A percentile compares a stretch with the other conserved stretches of the same genome.
phyloP scores from a whole-genome alignment of 1,140 invertebrate genomes.

The Lordiphosa collinella region DNA sequence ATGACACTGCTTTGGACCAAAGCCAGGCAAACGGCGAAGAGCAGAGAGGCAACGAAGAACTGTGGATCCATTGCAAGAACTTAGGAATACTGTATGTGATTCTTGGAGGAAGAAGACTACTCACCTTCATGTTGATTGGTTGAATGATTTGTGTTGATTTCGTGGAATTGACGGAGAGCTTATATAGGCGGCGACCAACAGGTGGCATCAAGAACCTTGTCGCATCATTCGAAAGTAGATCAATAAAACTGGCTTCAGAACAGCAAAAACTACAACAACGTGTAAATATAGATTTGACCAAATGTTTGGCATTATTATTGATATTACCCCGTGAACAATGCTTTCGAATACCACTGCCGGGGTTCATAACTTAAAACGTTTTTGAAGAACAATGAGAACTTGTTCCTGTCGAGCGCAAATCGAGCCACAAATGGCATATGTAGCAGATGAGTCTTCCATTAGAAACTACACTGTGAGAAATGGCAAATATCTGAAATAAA shows the following conservation, averaged over 20 bases:
- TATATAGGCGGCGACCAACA: constrained; percentile 42
- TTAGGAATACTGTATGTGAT: background rate
- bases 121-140: constrained; percentile 61
- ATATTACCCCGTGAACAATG: constrained; percentile 21
- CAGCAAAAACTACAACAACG: constrained; percentile 23
- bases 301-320: constrained; percentile 26
- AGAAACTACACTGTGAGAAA: too few species aligned
- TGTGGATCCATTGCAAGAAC: constrained; percentile 1
- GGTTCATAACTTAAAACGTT: constrained; percentile 29
- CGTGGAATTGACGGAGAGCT: constrained; percentile 7
- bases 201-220: constrained; percentile 9
- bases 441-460: background rate
- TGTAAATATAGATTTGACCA: constrained; percentile 11
- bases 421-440: background rate
- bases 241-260: constrained; percentile 43
- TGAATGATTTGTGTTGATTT: constrained; percentile 50
- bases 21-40: constrained; percentile 55
- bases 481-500: too few species aligned
- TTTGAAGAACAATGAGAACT: constrained; percentile 63
- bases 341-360: constrained; percentile 5
- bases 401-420: constrained; percentile 35
- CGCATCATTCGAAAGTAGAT: constrained; percentile 35
- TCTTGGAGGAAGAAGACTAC: constrained; percentile 4
- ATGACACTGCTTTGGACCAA: constrained; percentile 52
- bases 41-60: constrained; percentile 53